Evolutionary conservation across 2,113 vertebrate genomes (phyloP).

Genomic region (Erythrocebus patas): DNA sequence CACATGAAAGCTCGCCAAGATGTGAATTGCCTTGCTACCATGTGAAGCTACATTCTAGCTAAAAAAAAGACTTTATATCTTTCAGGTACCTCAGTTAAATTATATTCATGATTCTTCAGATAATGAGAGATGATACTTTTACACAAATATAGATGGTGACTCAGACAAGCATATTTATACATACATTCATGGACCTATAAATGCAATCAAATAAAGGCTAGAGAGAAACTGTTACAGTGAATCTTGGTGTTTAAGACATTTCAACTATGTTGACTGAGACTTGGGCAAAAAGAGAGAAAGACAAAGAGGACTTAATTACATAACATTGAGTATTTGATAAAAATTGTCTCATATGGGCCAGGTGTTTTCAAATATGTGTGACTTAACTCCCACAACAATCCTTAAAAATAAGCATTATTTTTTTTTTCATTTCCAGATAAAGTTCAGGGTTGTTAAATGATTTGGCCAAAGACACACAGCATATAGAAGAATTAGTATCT

Average conservation of each 20-base stretch:
- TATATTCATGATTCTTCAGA: background rate
- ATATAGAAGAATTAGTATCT: background rate
- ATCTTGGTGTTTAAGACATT: background rate
- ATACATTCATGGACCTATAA: background rate
- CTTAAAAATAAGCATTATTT: background rate
- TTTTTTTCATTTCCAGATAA: background rate
- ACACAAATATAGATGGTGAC: background rate
- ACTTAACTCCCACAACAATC: background rate
- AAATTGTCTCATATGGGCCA: background rate
- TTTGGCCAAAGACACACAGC: background rate
- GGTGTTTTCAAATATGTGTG: background rate
- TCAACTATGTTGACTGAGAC: background rate
- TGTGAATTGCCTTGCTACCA: constrained; percentile 5
- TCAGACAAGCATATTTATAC: background rate
- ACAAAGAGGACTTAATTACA: background rate
- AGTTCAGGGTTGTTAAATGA: background rate
- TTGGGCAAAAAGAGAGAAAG: background rate
- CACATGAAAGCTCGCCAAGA: background rate
- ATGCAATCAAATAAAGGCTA: background rate
- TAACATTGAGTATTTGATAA: background rate
- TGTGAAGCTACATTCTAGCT: background rate
- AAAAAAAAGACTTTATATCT: background rate
- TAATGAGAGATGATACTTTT: constrained; percentile 2
- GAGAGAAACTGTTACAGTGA: background rate
- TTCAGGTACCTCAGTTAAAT: background rate